Evolutionary conservation across 1,140 invertebrate genomes (phyloP).

Genomic region (Parapsyche elsis): DNA sequence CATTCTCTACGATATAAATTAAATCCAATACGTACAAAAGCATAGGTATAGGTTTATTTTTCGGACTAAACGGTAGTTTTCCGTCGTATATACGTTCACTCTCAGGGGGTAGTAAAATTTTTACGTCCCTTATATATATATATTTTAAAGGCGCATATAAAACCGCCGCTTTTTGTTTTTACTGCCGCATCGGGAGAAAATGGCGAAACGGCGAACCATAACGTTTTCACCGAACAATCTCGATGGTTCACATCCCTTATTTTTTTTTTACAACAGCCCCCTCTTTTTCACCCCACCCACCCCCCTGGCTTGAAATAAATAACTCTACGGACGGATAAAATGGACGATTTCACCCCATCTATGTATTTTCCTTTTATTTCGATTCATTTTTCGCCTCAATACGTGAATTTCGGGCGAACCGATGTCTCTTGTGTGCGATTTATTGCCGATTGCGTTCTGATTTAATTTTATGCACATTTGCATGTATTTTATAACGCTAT

Average conservation of each 20-base stretch:
- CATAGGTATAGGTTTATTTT: not conserved
- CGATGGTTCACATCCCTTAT: constrained; percentile 20
- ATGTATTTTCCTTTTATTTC: constrained; percentile 15
- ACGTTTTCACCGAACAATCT: constrained; percentile 32
- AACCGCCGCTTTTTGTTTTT: constrained; percentile 47
- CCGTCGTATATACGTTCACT: constrained; percentile 6
- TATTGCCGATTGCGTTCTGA: constrained; percentile 3
- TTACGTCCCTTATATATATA: constrained; percentile 44
- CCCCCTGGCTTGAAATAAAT: constrained; percentile 4
- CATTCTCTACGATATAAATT: not conserved
- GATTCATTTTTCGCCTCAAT: constrained; percentile 23
- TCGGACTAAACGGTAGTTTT: constrained; percentile 27
- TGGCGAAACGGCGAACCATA: constrained; percentile 20
- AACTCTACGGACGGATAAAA: constrained; percentile 31
- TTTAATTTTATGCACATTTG: constrained; percentile 1
- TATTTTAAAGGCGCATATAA: constrained; percentile 44
- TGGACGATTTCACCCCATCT: not conserved
- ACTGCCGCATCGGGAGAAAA: constrained; percentile 33
- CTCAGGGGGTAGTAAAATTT: constrained; percentile 36
- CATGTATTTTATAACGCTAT: too few species aligned
- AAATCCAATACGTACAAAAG: not conserved
- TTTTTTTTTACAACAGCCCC: constrained; percentile 1
- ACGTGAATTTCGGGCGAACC: not conserved
- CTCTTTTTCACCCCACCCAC: not conserved
- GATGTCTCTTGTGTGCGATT: constrained; percentile 12